Evolutionary conservation across 2,888 invertebrate species (phyloP), one percentile per base, ranked within the genome.

Genomic region (Protodeltote pygarga): DNA sequence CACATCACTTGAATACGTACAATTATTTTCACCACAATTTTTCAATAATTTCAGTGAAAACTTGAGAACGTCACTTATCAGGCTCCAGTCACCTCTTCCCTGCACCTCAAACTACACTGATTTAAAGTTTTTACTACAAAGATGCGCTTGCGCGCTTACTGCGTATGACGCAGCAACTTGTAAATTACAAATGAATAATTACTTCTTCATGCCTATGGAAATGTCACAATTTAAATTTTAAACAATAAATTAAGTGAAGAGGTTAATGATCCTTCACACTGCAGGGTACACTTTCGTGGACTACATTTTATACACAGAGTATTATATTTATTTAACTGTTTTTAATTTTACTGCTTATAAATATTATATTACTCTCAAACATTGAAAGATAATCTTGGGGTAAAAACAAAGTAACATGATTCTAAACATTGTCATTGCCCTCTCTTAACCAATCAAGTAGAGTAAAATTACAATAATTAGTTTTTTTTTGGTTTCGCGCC

Each of bases 101-200:
- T 25, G 11, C 24, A 25, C 24, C 11, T 9, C 11, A 17, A 24
- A 34, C 28, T 34, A 24, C 23, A 33, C 23, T 14, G 15, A 28
- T 15, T 16, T 9, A 3, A 33, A 14, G 14, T 41, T n/a, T 16
- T 3, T 15, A 11, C 24, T 19, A 6, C 3, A 10, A 11, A 19
- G 8, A 8, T 19, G 11, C 5, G 17, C 11, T 13, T 27, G 40
- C 11, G 17, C 13, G 8, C 23, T 13, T 21, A 32, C 16, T 20
- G 10, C 14, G 9, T 13, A 41, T 63, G 51, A 65, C 55, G 17
- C 37, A 37, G 65, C 55, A 27, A 55, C 46, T 60, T 64, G 45
- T 60, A 37, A 50, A 50, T 51, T 28, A 59, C 11, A 31, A 33
- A 17, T 29, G 28, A 40, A 33, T 9, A 25, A 40, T 21, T 29